These are phyloP conservation scores for Argynnis bischoffii DNA, from an alignment of 2,888 invertebrate species.

Conservation along the genomic window DNA sequence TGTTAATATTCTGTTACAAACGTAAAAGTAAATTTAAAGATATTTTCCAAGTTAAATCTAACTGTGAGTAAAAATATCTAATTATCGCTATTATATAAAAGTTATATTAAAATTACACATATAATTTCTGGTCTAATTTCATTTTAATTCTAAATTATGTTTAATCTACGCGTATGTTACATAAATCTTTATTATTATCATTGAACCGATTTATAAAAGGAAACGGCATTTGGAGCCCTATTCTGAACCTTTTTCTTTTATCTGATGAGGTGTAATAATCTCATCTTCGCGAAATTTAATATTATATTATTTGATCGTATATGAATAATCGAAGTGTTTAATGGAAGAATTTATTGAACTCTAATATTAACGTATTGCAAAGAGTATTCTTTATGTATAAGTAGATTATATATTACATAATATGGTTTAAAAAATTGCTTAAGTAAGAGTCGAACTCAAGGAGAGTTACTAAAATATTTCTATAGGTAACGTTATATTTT, in stretches of 20 bases:
- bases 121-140: neutral
- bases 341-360: neutral
- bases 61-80: too few species aligned
- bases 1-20: too few species aligned
- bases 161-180: conserved; percentile 1
- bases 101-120: neutral
- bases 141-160: neutral
- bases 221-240: conserved; percentile 30
- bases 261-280: conserved; percentile 12
- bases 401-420: too few species aligned
- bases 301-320: conserved; percentile 9
- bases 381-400: too few species aligned
- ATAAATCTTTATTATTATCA: conserved; percentile 12
- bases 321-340: neutral
- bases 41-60: too few species aligned
- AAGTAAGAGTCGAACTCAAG: too few species aligned
- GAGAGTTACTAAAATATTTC: too few species aligned
- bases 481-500: too few species aligned
- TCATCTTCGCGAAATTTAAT: conserved; percentile 9
- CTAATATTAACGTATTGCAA: too few species aligned
- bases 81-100: too few species aligned
- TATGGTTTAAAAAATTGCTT: too few species aligned
- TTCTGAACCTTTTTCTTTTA: conserved; percentile 28
- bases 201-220: conserved; percentile 27
- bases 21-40: too few species aligned